phyloP scores from a whole-genome alignment of 2,113 vertebrate species.

The Abramis brama region DNA sequence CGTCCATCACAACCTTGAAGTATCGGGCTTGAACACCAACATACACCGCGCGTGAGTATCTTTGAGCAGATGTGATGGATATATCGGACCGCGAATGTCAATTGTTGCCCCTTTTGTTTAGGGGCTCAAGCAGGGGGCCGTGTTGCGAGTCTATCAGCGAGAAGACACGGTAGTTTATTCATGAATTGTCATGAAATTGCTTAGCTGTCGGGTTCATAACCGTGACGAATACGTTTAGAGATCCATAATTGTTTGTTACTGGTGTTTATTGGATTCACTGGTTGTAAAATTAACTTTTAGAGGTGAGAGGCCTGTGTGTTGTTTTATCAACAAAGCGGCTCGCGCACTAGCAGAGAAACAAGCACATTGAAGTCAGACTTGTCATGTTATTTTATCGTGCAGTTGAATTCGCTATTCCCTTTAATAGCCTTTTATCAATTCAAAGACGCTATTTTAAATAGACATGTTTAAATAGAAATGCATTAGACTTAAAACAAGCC shows the following conservation, averaged over 20 bases:
- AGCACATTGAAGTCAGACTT: not conserved
- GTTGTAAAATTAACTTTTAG: slow-evolving; percentile 32
- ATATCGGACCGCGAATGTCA: not conserved
- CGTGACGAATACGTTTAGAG: not conserved
- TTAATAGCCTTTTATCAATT: not conserved
- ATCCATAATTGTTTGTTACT: not conserved
- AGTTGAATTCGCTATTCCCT: not conserved
- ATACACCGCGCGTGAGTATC: slow-evolving; percentile 20
- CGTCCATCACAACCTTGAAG: slow-evolving; percentile 62
- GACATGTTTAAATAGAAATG: not conserved
- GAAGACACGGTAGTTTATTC: slow-evolving; percentile 46
- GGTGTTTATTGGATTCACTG: not conserved
- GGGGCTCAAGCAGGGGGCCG: slow-evolving; percentile 77
- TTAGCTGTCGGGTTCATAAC: not conserved
- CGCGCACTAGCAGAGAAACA: not conserved
- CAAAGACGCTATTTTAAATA: not conserved
- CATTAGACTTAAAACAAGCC: not conserved
- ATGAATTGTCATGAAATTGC: slow-evolving; percentile 23
- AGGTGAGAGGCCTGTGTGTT: slow-evolving; percentile 47
- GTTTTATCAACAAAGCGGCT: slow-evolving; percentile 46
- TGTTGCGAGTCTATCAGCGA: slow-evolving; percentile 72
- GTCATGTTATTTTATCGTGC: not conserved
- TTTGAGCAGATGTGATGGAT: slow-evolving; percentile 3
- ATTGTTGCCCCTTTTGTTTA: slow-evolving; percentile 78
- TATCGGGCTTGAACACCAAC: slow-evolving; percentile 61